phyloP scores from a whole-genome alignment of 2,888 invertebrate species.

The Hydrotaea cyrtoneurina region DNA sequence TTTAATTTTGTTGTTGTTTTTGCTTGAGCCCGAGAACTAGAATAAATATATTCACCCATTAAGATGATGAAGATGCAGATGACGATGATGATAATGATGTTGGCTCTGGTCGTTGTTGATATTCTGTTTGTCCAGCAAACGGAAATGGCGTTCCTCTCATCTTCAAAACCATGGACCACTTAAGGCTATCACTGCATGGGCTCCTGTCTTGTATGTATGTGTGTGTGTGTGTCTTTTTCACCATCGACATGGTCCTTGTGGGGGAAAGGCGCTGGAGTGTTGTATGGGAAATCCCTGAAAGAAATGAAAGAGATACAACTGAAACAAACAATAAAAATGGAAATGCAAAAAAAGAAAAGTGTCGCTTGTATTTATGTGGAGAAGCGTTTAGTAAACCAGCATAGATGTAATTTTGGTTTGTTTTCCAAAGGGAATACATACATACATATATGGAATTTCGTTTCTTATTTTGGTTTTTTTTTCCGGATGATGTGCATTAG shows the following conservation, averaged over 20 bases:
- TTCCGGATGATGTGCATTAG: too few species aligned
- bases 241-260: not conserved
- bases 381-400: not conserved
- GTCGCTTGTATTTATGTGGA: not conserved
- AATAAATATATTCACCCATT: conserved; percentile 31
- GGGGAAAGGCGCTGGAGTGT: not conserved
- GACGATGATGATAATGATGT: not conserved
- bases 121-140: conserved; percentile 29
- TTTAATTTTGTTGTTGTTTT: too few species aligned
- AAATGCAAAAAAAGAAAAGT: conserved; percentile 1
- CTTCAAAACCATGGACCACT: not conserved
- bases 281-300: not conserved
- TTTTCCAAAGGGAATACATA: not conserved
- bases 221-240: not conserved
- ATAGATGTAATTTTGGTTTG: not conserved
- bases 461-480: too few species aligned
- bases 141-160: conserved; percentile 16
- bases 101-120: not conserved
- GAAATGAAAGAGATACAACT: conserved; percentile 21
- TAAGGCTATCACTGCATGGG: not conserved
- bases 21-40: not conserved
- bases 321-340: conserved; percentile 21
- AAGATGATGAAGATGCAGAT: not conserved
- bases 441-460: too few species aligned
- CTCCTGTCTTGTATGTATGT: not conserved